phyloP scores from a whole-genome alignment of 2,113 vertebrate species.

The Mixornis gularis region DNA sequence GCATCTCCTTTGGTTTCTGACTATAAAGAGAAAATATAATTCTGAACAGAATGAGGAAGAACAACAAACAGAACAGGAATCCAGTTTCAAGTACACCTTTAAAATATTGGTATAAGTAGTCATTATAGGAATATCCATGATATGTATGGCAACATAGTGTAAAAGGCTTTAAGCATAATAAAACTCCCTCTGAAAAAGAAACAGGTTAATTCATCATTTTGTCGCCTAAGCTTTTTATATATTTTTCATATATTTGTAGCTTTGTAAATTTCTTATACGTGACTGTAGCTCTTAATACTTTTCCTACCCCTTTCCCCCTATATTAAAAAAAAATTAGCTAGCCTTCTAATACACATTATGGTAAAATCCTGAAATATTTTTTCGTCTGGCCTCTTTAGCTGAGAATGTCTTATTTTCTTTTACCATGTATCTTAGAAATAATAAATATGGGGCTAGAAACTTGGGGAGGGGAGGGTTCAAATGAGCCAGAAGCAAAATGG shows the following conservation, averaged over 20 bases:
- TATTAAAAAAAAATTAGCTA: neutral
- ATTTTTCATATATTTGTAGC: neutral
- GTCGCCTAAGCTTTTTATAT: neutral
- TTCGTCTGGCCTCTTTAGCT: neutral
- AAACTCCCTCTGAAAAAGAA: neutral
- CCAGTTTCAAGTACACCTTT: neutral
- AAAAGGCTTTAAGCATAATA: neutral
- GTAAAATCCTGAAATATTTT: neutral
- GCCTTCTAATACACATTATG: neutral
- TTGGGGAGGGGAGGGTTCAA: accelerated
- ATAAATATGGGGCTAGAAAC: neutral
- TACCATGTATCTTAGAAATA: neutral
- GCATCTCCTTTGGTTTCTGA: neutral
- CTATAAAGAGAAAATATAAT: neutral
- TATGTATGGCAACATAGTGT: neutral
- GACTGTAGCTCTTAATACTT: neutral
- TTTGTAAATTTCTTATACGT: neutral
- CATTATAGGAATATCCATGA: neutral
- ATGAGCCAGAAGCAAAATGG: neutral
- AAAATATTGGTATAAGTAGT: neutral
- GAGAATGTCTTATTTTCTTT: neutral
- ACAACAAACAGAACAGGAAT: neutral
- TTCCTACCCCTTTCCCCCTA: too few species aligned
- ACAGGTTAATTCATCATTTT: neutral
- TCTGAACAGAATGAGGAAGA: neutral